Evolutionary conservation across 2,797 vertebrate genomes (phyloP).

Genomic region (Myotis vivesi): DNA sequence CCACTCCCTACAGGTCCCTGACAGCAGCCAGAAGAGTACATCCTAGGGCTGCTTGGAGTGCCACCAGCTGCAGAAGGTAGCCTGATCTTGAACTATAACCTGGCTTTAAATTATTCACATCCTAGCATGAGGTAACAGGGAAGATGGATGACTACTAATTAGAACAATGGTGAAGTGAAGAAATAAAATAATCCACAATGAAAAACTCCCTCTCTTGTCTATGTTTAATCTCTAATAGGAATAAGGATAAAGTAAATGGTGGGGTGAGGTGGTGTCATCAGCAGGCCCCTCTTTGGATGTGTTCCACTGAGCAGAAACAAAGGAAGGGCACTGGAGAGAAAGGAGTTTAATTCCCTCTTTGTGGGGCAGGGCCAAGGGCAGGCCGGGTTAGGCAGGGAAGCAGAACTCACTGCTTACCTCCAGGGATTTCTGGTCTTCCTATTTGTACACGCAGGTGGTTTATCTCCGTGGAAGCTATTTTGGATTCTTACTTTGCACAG

Average conservation of each 20-base stretch:
- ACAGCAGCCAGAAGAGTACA: background rate
- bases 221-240: background rate
- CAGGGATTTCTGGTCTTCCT: background rate
- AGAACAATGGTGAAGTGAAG: background rate
- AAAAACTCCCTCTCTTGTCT: background rate
- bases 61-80: background rate
- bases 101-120: background rate
- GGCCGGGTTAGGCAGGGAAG: background rate
- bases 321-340: background rate
- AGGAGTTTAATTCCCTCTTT: background rate
- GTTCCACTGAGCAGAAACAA: background rate
- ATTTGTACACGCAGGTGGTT: background rate
- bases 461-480: background rate
- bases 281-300: background rate
- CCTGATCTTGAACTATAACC: background rate
- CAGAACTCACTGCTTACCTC: background rate
- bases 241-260: background rate
- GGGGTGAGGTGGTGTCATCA: background rate
- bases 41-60: background rate
- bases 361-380: background rate
- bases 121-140: background rate
- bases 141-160: background rate
- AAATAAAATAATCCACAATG: background rate
- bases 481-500: background rate
- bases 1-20: fast-evolving